These are phyloP conservation scores for Myopa testacea DNA, from an alignment of 2,888 invertebrate genomes.

Conservation along the genomic window DNA sequence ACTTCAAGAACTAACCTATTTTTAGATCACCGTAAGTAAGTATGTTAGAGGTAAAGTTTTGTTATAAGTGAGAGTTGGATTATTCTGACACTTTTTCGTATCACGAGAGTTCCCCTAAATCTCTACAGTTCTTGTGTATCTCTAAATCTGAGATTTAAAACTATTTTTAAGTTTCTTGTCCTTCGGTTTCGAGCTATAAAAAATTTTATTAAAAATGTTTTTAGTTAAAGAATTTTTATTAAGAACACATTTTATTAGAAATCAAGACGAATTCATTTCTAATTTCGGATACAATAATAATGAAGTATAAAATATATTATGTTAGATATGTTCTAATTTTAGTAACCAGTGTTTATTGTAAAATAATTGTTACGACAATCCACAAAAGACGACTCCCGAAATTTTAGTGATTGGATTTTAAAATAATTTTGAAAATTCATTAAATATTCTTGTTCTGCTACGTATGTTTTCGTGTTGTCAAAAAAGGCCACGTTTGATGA, in stretches of 20 bases:
- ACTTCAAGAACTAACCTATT: no score
- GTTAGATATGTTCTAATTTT: not conserved
- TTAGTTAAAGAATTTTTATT: constrained; percentile 2
- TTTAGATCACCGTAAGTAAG: no score
- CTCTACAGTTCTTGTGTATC: no score
- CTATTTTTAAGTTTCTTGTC: no score
- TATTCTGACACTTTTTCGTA: no score
- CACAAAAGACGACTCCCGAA: not conserved
- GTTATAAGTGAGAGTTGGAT: no score
- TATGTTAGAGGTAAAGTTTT: no score
- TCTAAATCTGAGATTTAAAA: no score
- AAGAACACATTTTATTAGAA: not conserved
- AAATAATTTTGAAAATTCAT: not conserved
- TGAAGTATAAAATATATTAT: not conserved
- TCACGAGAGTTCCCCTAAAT: no score
- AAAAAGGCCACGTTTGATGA: not conserved
- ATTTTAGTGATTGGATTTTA: not conserved
- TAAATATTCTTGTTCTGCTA: not conserved
- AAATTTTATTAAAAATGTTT: not conserved
- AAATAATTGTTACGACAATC: no score
- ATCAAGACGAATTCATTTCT: not conserved
- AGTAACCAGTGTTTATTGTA: not conserved
- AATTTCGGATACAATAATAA: not conserved
- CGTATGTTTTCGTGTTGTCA: not conserved
- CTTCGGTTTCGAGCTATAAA: no score